Base-by-base conservation (phyloP, 2,888 invertebrate genomes). In the Ophioninae sp. region DNA sequence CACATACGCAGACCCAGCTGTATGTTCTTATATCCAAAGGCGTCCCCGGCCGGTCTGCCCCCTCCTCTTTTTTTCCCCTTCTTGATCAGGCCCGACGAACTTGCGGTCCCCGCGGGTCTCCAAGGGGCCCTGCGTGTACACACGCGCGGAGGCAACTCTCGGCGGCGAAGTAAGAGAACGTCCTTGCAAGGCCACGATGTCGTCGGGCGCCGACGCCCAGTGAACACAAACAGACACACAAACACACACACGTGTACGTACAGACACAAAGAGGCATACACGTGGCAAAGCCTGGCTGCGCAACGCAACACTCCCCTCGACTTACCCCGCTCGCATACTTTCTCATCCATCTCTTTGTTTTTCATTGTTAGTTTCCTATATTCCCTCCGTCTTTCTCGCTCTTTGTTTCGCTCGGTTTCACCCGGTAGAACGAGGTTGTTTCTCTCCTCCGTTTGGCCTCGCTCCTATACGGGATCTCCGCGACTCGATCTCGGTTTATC, bases 131-230 rank as follows among this genome's bases (percentile, higher is more conserved):
- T 75, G 56, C 68, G 65, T 61, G 75, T 79, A 72, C 59, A 76
- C 80, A 64, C 72, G 50, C 70, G 65, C 80, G 57, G 80, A 64
- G 75, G 79, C 81, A 82, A 76, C 80, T 68, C 72, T 67, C 76
- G 50, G 83, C 75, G 6, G 81, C 85, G 83, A 84, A 89, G 89
- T 86, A 88, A 89, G 88, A 88, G 89, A 89, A 89, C 90, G 90
- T 90, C 90, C 90, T 90, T 90, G 90, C 90, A 90, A 90, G 90
- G 90, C 88, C 90, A 85, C 81, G 88, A 86, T 84, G 86, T 85
- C 82, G 80, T 82, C 86, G 85, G 81, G 86, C 85, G 89, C 88
- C 90, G 89, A 89, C 90, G 90, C 88, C 89, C 88, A 88, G 86
- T 84, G 6, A 50, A 13, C 50, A 50, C 50, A 50, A 2, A 50